Evolutionary conservation across 2,797 vertebrate genomes (phyloP).

Genomic region (Sciurus carolinensis): DNA sequence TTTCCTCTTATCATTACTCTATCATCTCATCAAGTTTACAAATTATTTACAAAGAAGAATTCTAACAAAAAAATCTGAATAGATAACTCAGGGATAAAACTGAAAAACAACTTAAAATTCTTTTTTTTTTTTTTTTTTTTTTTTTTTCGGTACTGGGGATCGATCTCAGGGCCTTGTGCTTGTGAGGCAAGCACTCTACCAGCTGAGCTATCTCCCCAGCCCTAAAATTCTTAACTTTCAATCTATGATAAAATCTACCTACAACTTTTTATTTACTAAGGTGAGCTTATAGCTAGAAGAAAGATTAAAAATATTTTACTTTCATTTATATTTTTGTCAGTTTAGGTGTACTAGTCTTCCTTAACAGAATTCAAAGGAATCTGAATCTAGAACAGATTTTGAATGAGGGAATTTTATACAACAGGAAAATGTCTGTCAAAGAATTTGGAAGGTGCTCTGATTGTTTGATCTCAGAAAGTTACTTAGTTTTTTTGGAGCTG

Average conservation of each 20-base stretch:
- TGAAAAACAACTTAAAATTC: constrained; percentile 26
- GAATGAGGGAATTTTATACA: neutral
- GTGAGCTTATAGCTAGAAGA: neutral
- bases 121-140: no score
- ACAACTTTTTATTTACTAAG: constrained; percentile 46
- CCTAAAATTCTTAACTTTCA: constrained; percentile 26
- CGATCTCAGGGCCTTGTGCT: no score
- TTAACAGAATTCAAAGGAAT: constrained; percentile 20
- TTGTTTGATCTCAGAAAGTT: neutral
- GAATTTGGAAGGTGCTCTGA: neutral
- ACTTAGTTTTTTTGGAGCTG: neutral
- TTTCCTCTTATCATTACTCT: neutral
- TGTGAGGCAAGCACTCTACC: no score
- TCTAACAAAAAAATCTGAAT: neutral
- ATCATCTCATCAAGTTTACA: constrained; percentile 37
- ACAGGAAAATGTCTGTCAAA: neutral
- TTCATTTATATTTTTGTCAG: constrained; percentile 32
- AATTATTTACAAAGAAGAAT: constrained; percentile 10
- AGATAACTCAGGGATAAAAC: constrained; percentile 44
- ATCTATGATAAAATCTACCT: neutral
- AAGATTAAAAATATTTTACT: constrained; percentile 27
- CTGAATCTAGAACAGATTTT: neutral
- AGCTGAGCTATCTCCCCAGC: no score
- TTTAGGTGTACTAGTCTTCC: constrained; percentile 48
- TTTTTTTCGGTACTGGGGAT: no score